Evolutionary conservation across 2,797 vertebrate species (phyloP).

Genomic region (Decapterus maruadsi): DNA sequence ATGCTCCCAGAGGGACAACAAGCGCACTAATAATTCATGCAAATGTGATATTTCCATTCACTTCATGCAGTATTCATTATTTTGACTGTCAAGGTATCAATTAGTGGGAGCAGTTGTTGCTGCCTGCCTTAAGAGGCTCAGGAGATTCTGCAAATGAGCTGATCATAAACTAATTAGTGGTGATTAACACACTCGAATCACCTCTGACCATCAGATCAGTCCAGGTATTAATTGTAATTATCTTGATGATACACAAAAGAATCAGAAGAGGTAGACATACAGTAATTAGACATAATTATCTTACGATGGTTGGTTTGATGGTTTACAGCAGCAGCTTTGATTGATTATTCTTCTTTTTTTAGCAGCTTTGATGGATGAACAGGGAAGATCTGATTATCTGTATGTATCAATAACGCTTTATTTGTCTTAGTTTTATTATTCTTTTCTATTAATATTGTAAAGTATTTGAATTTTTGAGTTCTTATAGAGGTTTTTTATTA

Average conservation of each 20-base stretch:
- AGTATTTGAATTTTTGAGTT: not conserved
- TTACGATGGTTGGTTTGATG: not conserved
- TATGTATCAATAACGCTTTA: not conserved
- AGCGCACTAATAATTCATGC: conserved; percentile 76
- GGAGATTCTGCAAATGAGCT: conserved; percentile 42
- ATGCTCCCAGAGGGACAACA: conserved; percentile 41
- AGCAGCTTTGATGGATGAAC: not conserved
- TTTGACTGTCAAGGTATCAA: conserved; percentile 66
- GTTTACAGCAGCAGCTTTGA: not conserved
- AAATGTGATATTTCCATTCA: conserved; percentile 82
- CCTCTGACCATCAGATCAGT: conserved; percentile 47
- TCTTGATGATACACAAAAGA: conserved; percentile 11
- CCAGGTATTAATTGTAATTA: conserved; percentile 28
- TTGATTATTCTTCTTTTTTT: too few species aligned
- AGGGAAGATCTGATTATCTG: not conserved
- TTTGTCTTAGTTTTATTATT: not conserved
- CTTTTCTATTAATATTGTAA: not conserved
- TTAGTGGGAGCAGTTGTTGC: conserved; percentile 49
- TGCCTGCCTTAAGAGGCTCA: conserved; percentile 24
- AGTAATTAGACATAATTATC: conserved; percentile 3
- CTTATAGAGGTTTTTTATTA: too few species aligned
- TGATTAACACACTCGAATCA: conserved; percentile 51
- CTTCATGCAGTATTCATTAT: conserved; percentile 75
- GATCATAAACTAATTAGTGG: conserved; percentile 62
- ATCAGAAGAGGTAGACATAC: not conserved